A percentile compares a stretch with the other conserved stretches of the same genome.
Evolutionary conservation across 2,888 invertebrate genomes (phyloP).

Genomic region (Lasius platythorax): DNA sequence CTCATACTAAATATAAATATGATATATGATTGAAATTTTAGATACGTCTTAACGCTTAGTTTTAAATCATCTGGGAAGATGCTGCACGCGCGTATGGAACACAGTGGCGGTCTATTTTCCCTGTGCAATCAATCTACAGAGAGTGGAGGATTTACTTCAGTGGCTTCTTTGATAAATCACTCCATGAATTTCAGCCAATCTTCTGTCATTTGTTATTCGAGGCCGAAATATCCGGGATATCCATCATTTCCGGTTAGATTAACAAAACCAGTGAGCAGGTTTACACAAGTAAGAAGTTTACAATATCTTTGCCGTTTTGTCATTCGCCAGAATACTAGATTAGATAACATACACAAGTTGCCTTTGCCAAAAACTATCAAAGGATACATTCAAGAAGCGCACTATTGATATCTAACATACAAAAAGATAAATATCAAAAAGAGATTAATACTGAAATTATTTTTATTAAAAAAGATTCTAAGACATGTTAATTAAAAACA

Average conservation of each 20-base stretch:
- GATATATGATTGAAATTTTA: background rate
- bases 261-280: constrained; percentile 91
- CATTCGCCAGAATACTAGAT: constrained; percentile 89
- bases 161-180: constrained; percentile 91
- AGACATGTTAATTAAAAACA: constrained; percentile 1
- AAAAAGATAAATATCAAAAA: background rate
- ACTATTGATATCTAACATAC: constrained; percentile 66
- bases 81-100: constrained; percentile 92
- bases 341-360: constrained; percentile 90
- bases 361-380: constrained; percentile 89
- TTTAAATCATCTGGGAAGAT: constrained; percentile 91
- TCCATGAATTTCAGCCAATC: constrained; percentile 91
- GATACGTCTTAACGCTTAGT: constrained; percentile 91
- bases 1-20: background rate
- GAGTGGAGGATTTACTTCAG: constrained; percentile 87
- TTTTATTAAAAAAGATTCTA: constrained; percentile 30
- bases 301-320: constrained; percentile 92
- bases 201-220: constrained; percentile 91
- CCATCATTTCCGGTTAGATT: constrained; percentile 92
- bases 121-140: constrained; percentile 87
- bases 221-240: constrained; percentile 89
- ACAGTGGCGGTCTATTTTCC: constrained; percentile 90
- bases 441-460: constrained; percentile 30
- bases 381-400: constrained; percentile 87
- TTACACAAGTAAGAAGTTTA: constrained; percentile 90